phyloP scores from a whole-genome alignment of 2,888 invertebrate genomes.

The Phytoseiulus persimilis region DNA sequence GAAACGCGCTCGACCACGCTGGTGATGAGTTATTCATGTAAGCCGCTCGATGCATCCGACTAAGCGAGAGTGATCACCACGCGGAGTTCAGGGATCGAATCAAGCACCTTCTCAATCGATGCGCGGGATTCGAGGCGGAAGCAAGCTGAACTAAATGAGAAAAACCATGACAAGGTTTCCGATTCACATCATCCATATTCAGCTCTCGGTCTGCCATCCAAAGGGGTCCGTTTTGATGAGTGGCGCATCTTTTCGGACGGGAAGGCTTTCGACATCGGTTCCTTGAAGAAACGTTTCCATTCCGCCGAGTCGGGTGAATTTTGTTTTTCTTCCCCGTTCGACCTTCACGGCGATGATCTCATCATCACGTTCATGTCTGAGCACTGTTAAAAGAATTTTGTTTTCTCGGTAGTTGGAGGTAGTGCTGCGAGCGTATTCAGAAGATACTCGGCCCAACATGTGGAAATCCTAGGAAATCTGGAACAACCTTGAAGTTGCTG shows the following conservation, averaged over 20 bases:
- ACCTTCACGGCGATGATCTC: background rate
- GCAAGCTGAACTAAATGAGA: background rate
- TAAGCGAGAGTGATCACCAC: background rate
- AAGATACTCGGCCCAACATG: background rate
- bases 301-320: background rate
- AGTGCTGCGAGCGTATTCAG: background rate
- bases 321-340: background rate
- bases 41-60: background rate
- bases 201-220: background rate
- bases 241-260: background rate
- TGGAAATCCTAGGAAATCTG: too few relatives aligned
- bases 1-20: background rate
- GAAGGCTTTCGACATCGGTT: background rate
- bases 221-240: background rate
- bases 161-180: background rate
- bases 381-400: background rate
- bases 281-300: background rate
- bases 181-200: background rate
- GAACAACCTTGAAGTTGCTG: too few relatives aligned
- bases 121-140: background rate
- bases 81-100: background rate
- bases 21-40: background rate
- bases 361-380: background rate
- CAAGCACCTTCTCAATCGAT: background rate
- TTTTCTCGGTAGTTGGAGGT: background rate